Percentiles rank a stretch among this genome's conserved stretches.
Conservation (phyloP, 2,113 vertebrate genomes). For the Alosa alosa region DNA sequence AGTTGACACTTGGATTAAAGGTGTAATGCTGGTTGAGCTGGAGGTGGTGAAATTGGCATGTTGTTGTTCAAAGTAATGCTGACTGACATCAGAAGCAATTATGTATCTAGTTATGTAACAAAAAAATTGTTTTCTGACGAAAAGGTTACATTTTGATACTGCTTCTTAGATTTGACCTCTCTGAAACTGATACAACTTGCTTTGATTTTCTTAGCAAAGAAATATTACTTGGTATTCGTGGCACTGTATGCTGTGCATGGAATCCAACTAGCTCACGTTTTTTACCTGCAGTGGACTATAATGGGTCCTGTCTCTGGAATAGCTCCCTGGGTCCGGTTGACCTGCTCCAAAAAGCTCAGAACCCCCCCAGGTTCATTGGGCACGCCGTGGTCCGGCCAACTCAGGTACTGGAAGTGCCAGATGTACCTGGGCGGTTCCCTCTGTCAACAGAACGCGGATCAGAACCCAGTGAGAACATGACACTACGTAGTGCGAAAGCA, state of each 20-base stretch:
- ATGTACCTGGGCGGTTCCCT: conserved; percentile 71
- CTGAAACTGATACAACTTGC: background rate
- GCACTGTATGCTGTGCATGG: no score
- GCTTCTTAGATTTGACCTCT: background rate
- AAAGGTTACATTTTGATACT: background rate
- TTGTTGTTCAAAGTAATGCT: background rate
- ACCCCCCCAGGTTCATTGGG: conserved; percentile 82
- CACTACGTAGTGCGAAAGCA: background rate
- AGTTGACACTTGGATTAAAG: background rate
- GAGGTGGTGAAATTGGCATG: background rate
- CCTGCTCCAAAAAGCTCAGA: conserved; percentile 82
- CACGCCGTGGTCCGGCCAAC: conserved; percentile 87
- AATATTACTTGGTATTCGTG: no score
- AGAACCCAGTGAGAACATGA: background rate
- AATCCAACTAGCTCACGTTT: background rate
- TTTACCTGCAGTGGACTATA: conserved; percentile 82
- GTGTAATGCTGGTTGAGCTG: background rate
- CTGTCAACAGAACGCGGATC: conserved; percentile 50
- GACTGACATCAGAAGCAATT: background rate
- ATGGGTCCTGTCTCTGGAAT: conserved; percentile 77
- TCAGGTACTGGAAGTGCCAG: conserved; percentile 86
- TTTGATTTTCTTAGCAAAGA: no score
- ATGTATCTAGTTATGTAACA: background rate
- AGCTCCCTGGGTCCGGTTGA: conserved; percentile 76
- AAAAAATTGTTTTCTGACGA: background rate